Percentiles rank a stretch among this genome's conserved stretches.
Evolutionary conservation across 1,140 invertebrate species (phyloP).

Genomic region (Trichogramma pretiosum): DNA sequence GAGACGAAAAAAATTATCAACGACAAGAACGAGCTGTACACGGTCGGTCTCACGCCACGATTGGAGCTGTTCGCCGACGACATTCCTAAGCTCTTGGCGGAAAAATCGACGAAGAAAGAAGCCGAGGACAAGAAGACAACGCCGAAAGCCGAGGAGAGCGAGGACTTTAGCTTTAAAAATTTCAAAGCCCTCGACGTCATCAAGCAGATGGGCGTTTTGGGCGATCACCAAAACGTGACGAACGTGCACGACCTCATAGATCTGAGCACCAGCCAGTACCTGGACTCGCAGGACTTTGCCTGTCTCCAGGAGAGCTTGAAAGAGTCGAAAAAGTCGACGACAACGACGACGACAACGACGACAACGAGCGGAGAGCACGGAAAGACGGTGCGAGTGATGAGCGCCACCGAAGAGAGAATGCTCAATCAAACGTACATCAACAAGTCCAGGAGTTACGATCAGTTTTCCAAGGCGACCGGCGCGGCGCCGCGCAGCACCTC

Average conservation of each 20-base stretch:
- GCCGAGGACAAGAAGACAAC: conserved; percentile 2
- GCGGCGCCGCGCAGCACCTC: too few species aligned
- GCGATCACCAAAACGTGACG: conserved; percentile 16
- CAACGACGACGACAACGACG: too few species aligned
- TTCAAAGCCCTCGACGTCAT: conserved; percentile 13
- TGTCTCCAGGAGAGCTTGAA: background rate
- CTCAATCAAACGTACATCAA: conserved; percentile 20
- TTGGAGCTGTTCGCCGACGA: conserved; percentile 40
- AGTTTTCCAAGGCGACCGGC: too few species aligned
- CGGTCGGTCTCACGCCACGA: conserved; percentile 36
- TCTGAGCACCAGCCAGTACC: background rate
- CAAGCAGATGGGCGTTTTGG: conserved; percentile 3
- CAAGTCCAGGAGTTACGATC: conserved; percentile 36
- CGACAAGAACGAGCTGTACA: conserved; percentile 34
- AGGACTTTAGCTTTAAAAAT: conserved; percentile 19
- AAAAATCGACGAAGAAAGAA: conserved; percentile 26
- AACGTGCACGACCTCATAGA: conserved; percentile 8
- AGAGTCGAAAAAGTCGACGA: too few species aligned
- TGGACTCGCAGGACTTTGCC: background rate
- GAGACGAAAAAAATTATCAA: conserved; percentile 25
- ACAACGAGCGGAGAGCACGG: too few species aligned
- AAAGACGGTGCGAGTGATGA: conserved; percentile 4
- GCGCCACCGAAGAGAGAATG: conserved; percentile 17
- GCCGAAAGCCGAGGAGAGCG: conserved; percentile 12
- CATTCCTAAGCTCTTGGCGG: conserved; percentile 39